Conservation (phyloP, 2,888 invertebrate species). For the Pimpla rufipes region DNA sequence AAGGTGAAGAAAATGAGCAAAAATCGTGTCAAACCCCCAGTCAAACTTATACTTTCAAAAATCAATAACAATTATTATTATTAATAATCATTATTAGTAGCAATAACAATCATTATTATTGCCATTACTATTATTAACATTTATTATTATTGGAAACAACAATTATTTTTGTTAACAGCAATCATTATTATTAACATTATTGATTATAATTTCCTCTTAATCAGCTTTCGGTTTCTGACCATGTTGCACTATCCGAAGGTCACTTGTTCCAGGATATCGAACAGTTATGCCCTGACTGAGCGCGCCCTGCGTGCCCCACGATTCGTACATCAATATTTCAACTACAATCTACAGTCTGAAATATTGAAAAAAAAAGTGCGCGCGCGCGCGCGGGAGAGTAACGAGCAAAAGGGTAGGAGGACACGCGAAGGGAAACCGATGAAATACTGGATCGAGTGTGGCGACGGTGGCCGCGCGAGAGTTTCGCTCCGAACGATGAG, state of each 20-base stretch:
- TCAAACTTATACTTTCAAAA: too few species aligned
- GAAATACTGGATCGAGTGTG: conserved; percentile 18
- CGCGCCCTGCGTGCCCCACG: neutral
- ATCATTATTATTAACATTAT: neutral
- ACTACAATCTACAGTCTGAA: conserved; percentile 21
- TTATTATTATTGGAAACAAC: too few species aligned
- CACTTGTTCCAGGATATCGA: neutral
- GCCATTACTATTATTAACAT: neutral
- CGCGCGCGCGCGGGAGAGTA: neutral
- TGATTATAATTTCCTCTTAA: neutral
- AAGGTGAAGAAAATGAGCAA: too few species aligned
- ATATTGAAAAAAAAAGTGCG: conserved; percentile 18
- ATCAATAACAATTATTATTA: too few species aligned
- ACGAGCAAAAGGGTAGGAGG: neutral
- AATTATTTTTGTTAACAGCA: neutral
- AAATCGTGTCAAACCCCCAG: too few species aligned
- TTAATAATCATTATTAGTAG: neutral
- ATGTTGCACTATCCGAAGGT: neutral
- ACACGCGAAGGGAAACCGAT: conserved; percentile 17
- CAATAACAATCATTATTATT: neutral
- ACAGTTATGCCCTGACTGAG: neutral
- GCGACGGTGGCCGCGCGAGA: conserved; percentile 11
- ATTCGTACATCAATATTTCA: conserved; percentile 32
- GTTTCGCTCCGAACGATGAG: conserved; percentile 38
- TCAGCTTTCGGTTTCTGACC: neutral